A percentile compares a stretch with the other conserved stretches of the same genome.
These are phyloP conservation scores for Harpalus rufipes DNA, from an alignment of 2,888 invertebrate species.

Conservation along the genomic window DNA sequence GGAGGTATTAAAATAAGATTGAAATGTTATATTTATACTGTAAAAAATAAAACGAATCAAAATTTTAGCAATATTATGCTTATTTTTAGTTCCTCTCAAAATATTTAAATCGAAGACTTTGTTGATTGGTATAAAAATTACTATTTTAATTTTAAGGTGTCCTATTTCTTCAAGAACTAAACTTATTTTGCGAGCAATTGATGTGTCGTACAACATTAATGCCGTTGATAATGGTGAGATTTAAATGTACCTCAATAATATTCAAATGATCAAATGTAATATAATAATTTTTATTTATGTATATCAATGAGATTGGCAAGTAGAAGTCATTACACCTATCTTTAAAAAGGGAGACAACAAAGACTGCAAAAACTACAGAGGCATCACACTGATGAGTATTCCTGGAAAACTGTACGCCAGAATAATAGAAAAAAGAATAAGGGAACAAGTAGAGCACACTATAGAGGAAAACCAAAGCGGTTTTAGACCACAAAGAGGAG, in stretches of 20 bases:
- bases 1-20: neutral
- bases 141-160: neutral
- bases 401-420: no score
- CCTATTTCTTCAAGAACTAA: neutral
- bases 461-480: no score
- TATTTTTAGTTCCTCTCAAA: neutral
- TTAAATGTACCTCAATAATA: neutral
- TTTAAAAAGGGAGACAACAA: no score
- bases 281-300: no score
- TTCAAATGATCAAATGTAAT: neutral
- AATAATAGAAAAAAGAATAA: no score
- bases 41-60: neutral
- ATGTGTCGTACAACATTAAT: neutral
- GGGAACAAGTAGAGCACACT: no score
- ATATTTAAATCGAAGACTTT: neutral
- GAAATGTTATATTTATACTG: neutral
- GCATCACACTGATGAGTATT: no score
- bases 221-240: neutral
- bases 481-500: no score
- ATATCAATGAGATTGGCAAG: no score
- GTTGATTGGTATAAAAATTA: neutral
- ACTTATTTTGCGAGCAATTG: neutral
- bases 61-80: neutral
- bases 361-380: no score
- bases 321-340: no score